A percentile compares a stretch with the other conserved stretches of the same genome.
Evolutionary conservation across 2,888 invertebrate species (phyloP).

Genomic region (Isoperla grammatica): DNA sequence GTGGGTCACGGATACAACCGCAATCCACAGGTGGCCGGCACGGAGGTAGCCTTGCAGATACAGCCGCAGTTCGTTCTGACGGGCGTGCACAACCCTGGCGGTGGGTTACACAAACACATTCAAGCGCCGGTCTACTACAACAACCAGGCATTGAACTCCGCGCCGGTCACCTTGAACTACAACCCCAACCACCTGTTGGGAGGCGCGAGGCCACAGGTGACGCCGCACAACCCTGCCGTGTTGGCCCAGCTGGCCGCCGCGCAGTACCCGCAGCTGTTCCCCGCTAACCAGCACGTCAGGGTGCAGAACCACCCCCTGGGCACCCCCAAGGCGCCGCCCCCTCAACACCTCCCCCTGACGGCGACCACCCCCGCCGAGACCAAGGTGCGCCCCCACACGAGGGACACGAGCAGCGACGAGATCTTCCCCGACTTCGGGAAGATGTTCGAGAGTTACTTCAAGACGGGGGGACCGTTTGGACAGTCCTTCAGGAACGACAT

Average conservation of each 20-base stretch:
- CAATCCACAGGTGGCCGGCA: too few relatives aligned
- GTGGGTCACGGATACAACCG: not conserved
- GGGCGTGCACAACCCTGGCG: too few relatives aligned
- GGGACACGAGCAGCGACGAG: not conserved
- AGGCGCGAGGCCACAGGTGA: not conserved
- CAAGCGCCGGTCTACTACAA: not conserved
- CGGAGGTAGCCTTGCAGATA: not conserved
- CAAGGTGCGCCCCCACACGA: not conserved
- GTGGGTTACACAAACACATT: not conserved
- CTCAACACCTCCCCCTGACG: too few relatives aligned
- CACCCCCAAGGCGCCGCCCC: not conserved
- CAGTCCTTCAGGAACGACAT: not conserved
- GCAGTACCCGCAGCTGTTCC: not conserved
- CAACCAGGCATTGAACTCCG: not conserved
- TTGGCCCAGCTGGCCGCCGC: not conserved
- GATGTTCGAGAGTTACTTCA: constrained; percentile 12
- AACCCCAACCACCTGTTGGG: not conserved
- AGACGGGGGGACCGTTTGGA: constrained; percentile 1
- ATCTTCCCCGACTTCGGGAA: not conserved
- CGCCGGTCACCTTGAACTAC: not conserved
- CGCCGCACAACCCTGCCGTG: not conserved
- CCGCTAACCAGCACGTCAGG: not conserved
- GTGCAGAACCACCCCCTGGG: not conserved
- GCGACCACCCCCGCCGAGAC: not conserved
- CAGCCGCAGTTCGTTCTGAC: constrained; percentile 8